Evolutionary conservation across 2,113 vertebrate species (phyloP).

Genomic region (Sciurus niger): DNA sequence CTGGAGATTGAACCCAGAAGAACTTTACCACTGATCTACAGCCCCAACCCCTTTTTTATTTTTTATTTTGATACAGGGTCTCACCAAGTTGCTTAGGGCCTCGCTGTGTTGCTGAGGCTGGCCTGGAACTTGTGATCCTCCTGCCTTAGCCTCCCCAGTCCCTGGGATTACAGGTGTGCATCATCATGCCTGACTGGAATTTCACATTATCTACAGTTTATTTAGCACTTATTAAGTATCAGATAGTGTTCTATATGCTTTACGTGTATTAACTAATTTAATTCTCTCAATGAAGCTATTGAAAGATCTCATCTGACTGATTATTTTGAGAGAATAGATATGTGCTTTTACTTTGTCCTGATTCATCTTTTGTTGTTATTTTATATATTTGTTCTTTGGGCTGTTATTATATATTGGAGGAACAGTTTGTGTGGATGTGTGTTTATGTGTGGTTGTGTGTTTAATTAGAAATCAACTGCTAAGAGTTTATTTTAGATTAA

Average conservation of each 20-base stretch:
- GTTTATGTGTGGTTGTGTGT: background rate
- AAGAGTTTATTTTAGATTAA: slow-evolving; percentile 15
- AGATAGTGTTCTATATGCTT: background rate
- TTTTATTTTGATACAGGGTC: too few relatives aligned
- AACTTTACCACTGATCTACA: too few relatives aligned
- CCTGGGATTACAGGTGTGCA: too few relatives aligned
- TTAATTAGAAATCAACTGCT: background rate
- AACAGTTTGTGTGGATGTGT: background rate
- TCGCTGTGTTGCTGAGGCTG: too few relatives aligned
- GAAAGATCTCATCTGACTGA: background rate
- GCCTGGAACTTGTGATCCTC: too few relatives aligned
- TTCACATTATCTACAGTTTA: background rate
- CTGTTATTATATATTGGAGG: background rate
- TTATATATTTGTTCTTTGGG: slow-evolving; percentile 56
- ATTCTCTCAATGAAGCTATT: background rate
- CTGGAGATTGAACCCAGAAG: too few relatives aligned
- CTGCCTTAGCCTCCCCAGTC: too few relatives aligned
- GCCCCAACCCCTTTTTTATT: too few relatives aligned
- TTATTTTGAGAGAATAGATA: slow-evolving; percentile 41
- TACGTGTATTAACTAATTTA: background rate
- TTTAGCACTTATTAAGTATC: slow-evolving; percentile 7
- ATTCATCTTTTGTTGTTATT: slow-evolving; percentile 42
- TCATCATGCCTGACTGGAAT: too few relatives aligned
- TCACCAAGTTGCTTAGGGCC: too few relatives aligned
- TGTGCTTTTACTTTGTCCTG: slow-evolving; percentile 26